Conservation (phyloP, 2,113 vertebrate genomes). For the Regulus satrapa region DNA sequence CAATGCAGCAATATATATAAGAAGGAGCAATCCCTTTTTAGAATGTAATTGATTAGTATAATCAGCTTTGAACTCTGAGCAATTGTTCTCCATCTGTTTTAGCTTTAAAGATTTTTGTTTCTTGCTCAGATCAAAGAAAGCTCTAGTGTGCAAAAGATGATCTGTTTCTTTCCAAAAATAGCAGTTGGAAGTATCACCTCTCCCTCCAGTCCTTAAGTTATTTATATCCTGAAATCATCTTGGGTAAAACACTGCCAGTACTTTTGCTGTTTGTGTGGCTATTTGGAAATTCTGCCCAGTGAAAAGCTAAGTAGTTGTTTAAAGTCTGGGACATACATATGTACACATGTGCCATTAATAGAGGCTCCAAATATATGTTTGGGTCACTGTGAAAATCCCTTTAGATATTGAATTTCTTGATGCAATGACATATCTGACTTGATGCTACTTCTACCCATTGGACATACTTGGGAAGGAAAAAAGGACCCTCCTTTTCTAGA, state of each 20-base stretch:
- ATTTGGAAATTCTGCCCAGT: background rate
- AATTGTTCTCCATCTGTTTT: background rate
- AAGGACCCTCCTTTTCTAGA: background rate
- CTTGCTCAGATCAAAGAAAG: background rate
- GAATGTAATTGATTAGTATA: background rate
- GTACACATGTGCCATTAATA: fast-evolving
- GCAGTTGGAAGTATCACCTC: background rate
- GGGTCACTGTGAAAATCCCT: background rate
- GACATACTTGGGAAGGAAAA: background rate
- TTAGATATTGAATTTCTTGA: background rate
- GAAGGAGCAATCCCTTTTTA: background rate
- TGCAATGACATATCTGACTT: background rate
- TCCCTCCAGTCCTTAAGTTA: background rate
- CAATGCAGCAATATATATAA: background rate
- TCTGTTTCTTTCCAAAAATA: background rate
- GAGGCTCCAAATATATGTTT: background rate
- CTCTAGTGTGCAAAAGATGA: background rate
- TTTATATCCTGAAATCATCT: background rate
- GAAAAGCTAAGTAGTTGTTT: background rate
- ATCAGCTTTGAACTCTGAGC: background rate
- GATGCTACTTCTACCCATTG: background rate
- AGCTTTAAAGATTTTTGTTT: background rate
- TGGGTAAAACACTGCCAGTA: background rate
- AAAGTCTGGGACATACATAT: background rate
- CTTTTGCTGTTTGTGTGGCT: background rate